A percentile compares a stretch with the other conserved stretches of the same genome.
These are phyloP conservation scores for Polypedilum pembai DNA, from an alignment of 1,140 invertebrate species.

Conservation along the genomic window DNA sequence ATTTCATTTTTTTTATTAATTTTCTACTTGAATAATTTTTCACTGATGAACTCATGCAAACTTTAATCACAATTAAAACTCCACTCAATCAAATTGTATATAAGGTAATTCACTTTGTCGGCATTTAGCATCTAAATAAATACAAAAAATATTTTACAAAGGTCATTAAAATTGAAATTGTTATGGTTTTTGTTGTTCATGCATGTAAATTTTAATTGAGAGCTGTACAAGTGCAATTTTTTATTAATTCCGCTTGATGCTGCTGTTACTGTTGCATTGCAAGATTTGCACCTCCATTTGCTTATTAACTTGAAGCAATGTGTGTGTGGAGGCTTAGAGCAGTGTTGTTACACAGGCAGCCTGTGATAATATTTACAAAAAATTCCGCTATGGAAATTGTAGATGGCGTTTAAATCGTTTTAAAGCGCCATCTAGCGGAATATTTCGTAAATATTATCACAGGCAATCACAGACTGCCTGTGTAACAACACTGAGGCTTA, in stretches of 20 bases:
- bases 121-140: background rate
- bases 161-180: background rate
- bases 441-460: too few species aligned
- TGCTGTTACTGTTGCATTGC: background rate
- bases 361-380: too few species aligned
- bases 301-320: background rate
- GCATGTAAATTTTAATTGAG: background rate
- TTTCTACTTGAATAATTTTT: background rate
- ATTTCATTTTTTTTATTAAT: background rate
- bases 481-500: too few species aligned
- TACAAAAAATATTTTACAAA: background rate
- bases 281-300: background rate
- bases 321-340: too few species aligned
- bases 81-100: too few species aligned
- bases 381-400: too few species aligned
- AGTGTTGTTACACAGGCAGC: too few species aligned
- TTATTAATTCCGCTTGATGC: conserved; percentile 16
- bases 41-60: background rate
- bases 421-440: too few species aligned
- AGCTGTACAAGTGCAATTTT: background rate
- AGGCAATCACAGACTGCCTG: too few species aligned
- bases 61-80: too few species aligned
- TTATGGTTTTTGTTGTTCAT: conserved; percentile 13
- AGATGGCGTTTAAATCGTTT: too few species aligned
- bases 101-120: too few species aligned